These are phyloP conservation scores for Morelia viridis DNA, from an alignment of 2,797 vertebrate species.

Conservation along the genomic window DNA sequence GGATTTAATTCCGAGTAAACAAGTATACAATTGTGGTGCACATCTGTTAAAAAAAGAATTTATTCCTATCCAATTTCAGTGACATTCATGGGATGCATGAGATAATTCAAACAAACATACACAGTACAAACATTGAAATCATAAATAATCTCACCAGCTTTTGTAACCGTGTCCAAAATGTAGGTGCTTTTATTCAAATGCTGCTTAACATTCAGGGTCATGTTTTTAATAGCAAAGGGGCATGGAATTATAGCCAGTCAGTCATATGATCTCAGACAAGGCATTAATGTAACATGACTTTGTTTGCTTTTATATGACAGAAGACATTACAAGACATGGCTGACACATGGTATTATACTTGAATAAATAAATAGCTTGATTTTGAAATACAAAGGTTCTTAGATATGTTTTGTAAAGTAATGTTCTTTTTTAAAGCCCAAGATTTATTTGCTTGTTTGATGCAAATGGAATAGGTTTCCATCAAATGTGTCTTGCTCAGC, in stretches of 20 bases:
- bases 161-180: constrained; percentile 75
- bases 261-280: constrained; percentile 72
- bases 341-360: constrained; percentile 80
- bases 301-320: constrained; percentile 96
- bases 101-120: constrained; percentile 45
- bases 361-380: constrained; percentile 87
- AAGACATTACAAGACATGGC: constrained; percentile 82
- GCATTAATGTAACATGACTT: constrained; percentile 76
- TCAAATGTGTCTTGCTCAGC: constrained; percentile 10
- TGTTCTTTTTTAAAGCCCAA: constrained; percentile 51
- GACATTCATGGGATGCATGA: constrained; percentile 20
- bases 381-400: constrained; percentile 74
- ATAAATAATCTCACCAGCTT: constrained; percentile 71
- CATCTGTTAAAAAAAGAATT: constrained; percentile 8
- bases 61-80: not conserved
- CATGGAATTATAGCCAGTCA: constrained; percentile 76
- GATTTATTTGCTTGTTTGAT: constrained; percentile 34
- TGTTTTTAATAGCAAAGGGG: constrained; percentile 75
- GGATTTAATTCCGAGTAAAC: constrained; percentile 6
- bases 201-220: constrained; percentile 67
- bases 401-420: constrained; percentile 70
- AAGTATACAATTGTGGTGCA: not conserved
- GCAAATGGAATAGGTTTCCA: constrained; percentile 35
- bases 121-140: constrained; percentile 62
- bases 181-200: constrained; percentile 61